Evolutionary conservation across 35 echinoderm and acorn worm species (phyloP).

Genomic region (Ptychodera flava): DNA sequence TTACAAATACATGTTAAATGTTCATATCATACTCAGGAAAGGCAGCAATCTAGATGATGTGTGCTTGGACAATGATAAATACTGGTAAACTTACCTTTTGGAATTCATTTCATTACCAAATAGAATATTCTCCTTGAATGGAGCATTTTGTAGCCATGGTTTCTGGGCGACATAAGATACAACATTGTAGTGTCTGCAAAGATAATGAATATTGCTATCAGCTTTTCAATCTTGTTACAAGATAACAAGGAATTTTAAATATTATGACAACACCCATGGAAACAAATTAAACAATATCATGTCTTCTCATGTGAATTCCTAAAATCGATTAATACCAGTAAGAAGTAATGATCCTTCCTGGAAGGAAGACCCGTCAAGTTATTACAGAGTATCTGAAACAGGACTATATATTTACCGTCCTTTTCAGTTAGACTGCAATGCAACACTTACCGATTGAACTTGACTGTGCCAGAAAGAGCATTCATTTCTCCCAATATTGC

Average conservation of each 20-base stretch:
- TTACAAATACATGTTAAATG: no score
- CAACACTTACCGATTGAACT: conserved; percentile 18
- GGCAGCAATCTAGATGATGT: no score
- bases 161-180: conserved; percentile 48
- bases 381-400: no score
- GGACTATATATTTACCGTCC: no score
- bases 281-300: neutral
- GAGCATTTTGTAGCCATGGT: conserved; percentile 44
- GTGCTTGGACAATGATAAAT: neutral
- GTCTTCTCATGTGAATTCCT: neutral
- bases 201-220: neutral
- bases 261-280: neutral
- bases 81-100: conserved; percentile 29
- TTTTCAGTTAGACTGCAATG: no score
- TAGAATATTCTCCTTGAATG: conserved; percentile 38
- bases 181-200: conserved; percentile 18
- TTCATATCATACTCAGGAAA: no score
- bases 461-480: conserved; percentile 27
- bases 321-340: neutral
- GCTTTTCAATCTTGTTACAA: neutral
- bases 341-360: neutral
- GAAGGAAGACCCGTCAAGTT: no score
- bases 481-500: conserved; percentile 54
- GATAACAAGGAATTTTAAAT: neutral
- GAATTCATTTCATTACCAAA: conserved; percentile 22